These are phyloP conservation scores for Philotrypesis tridentata DNA, from an alignment of 1,140 invertebrate species.

Conservation along the genomic window DNA sequence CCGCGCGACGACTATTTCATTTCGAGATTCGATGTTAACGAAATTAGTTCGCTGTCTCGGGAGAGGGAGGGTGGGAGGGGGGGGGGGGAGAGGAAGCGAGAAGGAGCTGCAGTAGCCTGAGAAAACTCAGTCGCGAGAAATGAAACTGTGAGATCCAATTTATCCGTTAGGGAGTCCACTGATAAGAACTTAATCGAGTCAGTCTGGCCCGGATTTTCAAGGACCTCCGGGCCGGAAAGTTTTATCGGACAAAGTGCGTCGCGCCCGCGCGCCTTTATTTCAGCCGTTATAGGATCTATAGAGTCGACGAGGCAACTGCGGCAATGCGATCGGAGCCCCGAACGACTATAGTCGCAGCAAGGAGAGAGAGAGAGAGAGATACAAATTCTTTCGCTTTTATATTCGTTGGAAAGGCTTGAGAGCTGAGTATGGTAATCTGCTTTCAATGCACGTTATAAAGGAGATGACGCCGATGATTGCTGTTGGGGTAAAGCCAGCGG, in stretches of 20 bases:
- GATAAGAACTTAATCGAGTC: slow-evolving; percentile 48
- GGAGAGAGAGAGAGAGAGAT: no score
- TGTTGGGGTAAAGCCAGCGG: no score
- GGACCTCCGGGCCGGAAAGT: not conserved
- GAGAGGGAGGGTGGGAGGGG: slow-evolving; percentile 5
- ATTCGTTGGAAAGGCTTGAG: not conserved
- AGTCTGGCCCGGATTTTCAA: slow-evolving; percentile 40
- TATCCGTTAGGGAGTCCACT: slow-evolving; percentile 32
- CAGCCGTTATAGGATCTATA: not conserved
- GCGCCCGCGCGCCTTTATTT: not conserved
- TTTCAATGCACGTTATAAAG: no score
- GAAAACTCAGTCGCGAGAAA: slow-evolving; percentile 16
- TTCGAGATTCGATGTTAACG: slow-evolving; percentile 40
- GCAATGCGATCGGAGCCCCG: no score
- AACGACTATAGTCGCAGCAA: no score
- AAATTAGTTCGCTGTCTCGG: slow-evolving; percentile 33
- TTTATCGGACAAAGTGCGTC: not conserved
- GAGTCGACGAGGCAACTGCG: no score
- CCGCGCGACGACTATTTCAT: slow-evolving; percentile 21
- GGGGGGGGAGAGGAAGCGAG: slow-evolving; percentile 28
- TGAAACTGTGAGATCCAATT: slow-evolving; percentile 38
- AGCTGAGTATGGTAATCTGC: no score
- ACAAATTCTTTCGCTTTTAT: no score
- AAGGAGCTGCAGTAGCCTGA: not conserved
- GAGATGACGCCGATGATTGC: no score